phyloP scores from a whole-genome alignment of 2,113 vertebrate genomes.

The Paradisaea rubra region DNA sequence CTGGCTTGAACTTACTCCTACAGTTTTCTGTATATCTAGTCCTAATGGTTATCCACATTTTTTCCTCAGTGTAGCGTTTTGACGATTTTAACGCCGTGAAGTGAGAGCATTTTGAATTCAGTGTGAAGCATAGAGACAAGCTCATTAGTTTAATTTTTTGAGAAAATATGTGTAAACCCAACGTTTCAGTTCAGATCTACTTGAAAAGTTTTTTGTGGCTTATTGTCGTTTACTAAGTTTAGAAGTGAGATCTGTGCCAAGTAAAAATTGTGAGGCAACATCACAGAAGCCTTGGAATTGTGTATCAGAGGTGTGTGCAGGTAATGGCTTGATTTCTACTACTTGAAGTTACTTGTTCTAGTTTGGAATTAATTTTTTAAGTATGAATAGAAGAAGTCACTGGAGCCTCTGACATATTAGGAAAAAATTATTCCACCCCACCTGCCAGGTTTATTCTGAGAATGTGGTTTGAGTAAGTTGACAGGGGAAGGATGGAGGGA shows the following conservation, averaged over 20 bases:
- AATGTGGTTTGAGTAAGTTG: background rate
- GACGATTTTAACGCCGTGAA: background rate
- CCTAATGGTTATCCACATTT: background rate
- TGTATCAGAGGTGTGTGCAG: background rate
- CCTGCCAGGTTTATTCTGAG: background rate
- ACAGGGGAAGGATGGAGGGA: background rate
- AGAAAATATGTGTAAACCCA: background rate
- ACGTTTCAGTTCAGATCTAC: background rate
- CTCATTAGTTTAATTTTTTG: background rate
- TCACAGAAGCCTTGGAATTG: background rate
- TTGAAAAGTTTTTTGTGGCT: background rate
- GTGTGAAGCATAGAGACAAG: background rate
- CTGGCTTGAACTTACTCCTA: background rate
- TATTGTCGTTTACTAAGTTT: background rate
- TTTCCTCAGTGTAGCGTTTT: background rate
- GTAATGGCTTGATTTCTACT: background rate
- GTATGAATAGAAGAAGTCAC: background rate
- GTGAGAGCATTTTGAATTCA: background rate
- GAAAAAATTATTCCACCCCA: rapidly evolving
- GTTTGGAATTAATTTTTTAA: background rate
- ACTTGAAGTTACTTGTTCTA: background rate
- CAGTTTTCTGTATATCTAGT: background rate
- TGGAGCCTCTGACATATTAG: background rate
- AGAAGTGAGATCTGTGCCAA: background rate
- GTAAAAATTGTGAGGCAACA: background rate